Percentiles rank a stretch among this genome's conserved stretches.
phyloP scores from a whole-genome alignment of 2,888 invertebrate species.

The Scaptomyza caliginosa region DNA sequence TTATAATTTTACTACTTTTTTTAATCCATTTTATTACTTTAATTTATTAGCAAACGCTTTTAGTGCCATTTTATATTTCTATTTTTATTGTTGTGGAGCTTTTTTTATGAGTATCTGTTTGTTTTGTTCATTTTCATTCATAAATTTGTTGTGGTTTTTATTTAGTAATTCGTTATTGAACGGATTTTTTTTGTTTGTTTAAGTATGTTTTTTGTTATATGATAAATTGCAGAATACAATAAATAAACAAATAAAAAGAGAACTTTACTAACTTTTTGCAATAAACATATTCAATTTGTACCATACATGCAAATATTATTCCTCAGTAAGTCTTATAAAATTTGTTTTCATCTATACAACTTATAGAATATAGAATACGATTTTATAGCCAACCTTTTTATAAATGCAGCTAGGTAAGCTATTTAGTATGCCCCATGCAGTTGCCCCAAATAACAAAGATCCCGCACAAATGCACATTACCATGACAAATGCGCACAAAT shows the following conservation, averaged over 20 bases:
- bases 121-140: not conserved
- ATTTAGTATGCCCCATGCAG: not conserved
- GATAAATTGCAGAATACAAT: too few relatives aligned
- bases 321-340: not conserved
- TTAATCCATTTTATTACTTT: not conserved
- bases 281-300: too few relatives aligned
- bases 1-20: not conserved
- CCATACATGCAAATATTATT: too few relatives aligned
- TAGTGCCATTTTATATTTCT: not conserved
- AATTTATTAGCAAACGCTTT: not conserved
- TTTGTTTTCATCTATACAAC: not conserved
- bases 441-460: not conserved
- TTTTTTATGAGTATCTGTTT: not conserved
- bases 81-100: not conserved
- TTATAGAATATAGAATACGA: not conserved
- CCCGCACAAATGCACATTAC: not conserved
- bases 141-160: not conserved
- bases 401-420: not conserved
- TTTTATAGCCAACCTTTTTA: not conserved
- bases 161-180: too few relatives aligned
- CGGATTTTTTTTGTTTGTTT: too few relatives aligned
- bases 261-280: too few relatives aligned
- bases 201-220: too few relatives aligned
- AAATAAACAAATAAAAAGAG: too few relatives aligned
- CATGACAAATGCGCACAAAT: slow-evolving; percentile 32